Evolutionary conservation across 2,888 invertebrate genomes (phyloP).

Genomic region (Drosophila paranaensis): DNA sequence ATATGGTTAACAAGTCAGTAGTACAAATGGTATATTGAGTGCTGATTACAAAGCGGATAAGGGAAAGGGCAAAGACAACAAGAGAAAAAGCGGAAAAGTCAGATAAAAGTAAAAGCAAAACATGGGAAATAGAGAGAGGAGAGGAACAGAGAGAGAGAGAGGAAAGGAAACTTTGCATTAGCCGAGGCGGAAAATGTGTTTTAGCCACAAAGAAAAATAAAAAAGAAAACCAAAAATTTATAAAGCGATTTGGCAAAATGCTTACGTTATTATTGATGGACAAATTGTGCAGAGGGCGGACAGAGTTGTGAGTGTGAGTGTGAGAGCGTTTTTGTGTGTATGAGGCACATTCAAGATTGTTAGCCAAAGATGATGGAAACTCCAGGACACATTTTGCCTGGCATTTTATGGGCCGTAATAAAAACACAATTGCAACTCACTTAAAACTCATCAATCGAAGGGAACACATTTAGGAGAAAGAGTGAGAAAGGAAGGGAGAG

Average conservation of each 20-base stretch:
- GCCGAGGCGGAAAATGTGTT: slow-evolving; percentile 45
- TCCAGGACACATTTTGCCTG: slow-evolving; percentile 44
- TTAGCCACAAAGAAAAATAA: slow-evolving; percentile 9
- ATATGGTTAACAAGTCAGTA: neutral
- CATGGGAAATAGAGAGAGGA: neutral
- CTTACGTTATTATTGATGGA: slow-evolving; percentile 72
- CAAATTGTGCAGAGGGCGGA: slow-evolving; percentile 10
- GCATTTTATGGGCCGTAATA: slow-evolving; percentile 60
- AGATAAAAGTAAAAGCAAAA: slow-evolving; percentile 19
- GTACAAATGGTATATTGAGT: slow-evolving; percentile 13
- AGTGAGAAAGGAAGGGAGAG: neutral
- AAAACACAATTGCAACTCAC: slow-evolving; percentile 68
- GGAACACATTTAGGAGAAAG: slow-evolving; percentile 54
- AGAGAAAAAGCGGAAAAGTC: slow-evolving; percentile 7
- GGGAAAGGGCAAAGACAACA: slow-evolving; percentile 13
- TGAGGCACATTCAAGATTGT: slow-evolving; percentile 16
- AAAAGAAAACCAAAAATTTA: slow-evolving; percentile 38
- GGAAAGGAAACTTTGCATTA: slow-evolving; percentile 3
- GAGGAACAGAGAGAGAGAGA: neutral
- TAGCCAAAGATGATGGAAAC: slow-evolving; percentile 41
- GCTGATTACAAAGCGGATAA: slow-evolving; percentile 37
- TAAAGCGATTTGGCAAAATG: slow-evolving; percentile 74
- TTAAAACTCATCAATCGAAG: slow-evolving; percentile 67
- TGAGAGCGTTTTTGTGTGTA: neutral
- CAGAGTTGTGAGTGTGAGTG: neutral